Evolutionary conservation across 2,113 vertebrate genomes (phyloP).

Genomic region (Oreochromis spilurus): DNA sequence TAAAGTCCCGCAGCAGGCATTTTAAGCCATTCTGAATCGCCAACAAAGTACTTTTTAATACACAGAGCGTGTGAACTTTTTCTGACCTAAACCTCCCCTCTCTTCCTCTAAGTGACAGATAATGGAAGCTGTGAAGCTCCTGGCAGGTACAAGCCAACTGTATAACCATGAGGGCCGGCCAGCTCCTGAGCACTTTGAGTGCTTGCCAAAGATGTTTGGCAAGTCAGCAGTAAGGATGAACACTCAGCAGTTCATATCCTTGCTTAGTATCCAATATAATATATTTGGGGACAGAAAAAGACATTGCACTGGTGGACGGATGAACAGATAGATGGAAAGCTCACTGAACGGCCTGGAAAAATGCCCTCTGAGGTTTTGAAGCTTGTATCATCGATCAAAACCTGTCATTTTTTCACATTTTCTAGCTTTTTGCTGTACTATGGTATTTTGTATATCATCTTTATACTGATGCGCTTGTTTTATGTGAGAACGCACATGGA

Average conservation of each 20-base stretch:
- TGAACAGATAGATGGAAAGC: background rate
- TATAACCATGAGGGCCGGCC: background rate
- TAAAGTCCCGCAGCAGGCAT: background rate
- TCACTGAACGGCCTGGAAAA: background rate
- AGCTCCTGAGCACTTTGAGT: slow-evolving; percentile 25
- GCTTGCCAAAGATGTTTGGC: slow-evolving; percentile 43
- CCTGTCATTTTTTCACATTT: background rate
- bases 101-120: slow-evolving; percentile 31
- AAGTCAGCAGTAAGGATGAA: slow-evolving; percentile 52
- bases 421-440: background rate
- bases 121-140: background rate
- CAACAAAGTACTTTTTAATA: background rate
- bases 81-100: background rate
- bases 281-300: background rate
- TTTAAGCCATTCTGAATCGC: background rate
- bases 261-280: slow-evolving; percentile 6
- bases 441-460: background rate
- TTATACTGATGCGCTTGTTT: background rate
- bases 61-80: background rate
- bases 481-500: background rate
- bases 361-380: background rate
- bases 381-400: background rate
- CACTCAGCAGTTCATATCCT: slow-evolving; percentile 46
- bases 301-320: background rate
- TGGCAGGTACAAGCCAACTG: slow-evolving; percentile 11